Evolutionary conservation across 2,797 vertebrate genomes (phyloP).

Genomic region (Tenualosa thibaudeaui): DNA sequence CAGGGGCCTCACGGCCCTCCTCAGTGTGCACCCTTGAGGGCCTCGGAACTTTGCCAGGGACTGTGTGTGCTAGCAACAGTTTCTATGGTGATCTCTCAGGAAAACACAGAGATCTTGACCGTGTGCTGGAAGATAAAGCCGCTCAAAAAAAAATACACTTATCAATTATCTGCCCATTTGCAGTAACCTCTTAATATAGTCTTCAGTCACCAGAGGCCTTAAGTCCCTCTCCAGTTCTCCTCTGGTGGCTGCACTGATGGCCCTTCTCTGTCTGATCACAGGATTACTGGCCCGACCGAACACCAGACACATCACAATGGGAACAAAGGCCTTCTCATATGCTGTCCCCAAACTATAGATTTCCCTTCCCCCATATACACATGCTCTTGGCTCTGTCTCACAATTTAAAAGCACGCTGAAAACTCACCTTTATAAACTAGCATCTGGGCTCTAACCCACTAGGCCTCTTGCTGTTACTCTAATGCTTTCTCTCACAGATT

Average conservation of each 20-base stretch:
- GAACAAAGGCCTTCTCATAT: too few relatives aligned
- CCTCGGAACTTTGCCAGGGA: not conserved
- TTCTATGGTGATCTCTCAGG: slow-evolving; percentile 22
- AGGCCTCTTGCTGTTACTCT: too few relatives aligned
- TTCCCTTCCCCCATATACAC: too few relatives aligned
- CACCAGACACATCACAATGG: too few relatives aligned
- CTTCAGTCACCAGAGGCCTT: slow-evolving; percentile 41
- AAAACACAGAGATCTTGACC: slow-evolving; percentile 20
- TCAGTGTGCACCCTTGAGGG: not conserved
- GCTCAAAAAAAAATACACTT: slow-evolving; percentile 22
- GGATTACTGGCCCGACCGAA: too few relatives aligned
- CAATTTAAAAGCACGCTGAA: too few relatives aligned
- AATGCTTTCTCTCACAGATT: too few relatives aligned
- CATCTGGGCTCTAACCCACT: too few relatives aligned
- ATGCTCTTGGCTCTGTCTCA: too few relatives aligned
- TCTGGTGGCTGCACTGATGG: not conserved
- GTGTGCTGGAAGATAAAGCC: not conserved
- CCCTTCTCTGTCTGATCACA: not conserved
- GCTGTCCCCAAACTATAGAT: too few relatives aligned
- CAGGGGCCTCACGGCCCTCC: not conserved
- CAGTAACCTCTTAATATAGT: slow-evolving; percentile 56
- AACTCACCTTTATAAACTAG: too few relatives aligned
- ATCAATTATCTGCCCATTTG: slow-evolving; percentile 47
- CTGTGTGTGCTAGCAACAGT: not conserved
- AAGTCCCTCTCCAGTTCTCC: not conserved